Evolutionary conservation across 2,113 vertebrate genomes (phyloP).

Genomic region (Mirounga angustirostris): DNA sequence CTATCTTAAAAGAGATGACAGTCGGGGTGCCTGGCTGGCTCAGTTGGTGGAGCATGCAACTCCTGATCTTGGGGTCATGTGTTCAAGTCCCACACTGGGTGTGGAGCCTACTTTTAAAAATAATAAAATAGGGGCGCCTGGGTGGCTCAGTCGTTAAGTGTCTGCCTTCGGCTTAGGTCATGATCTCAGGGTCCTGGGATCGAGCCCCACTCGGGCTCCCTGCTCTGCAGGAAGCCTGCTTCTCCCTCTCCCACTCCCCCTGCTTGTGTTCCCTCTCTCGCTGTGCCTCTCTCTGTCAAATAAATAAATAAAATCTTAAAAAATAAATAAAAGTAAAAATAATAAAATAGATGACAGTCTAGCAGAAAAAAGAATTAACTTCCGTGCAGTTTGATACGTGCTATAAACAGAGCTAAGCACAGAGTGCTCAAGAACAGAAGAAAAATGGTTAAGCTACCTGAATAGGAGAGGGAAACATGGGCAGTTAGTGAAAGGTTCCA

Average conservation of each 20-base stretch:
- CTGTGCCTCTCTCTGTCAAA: no score
- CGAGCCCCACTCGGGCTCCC: no score
- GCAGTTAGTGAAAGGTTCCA: not conserved
- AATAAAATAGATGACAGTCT: not conserved
- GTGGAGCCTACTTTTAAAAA: not conserved
- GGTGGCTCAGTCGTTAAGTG: no score
- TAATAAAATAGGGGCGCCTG: not conserved
- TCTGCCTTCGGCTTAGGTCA: no score
- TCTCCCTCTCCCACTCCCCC: no score
- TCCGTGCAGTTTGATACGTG: not conserved
- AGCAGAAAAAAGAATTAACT: slow-evolving; percentile 38
- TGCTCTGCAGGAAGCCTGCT: no score
- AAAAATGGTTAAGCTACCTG: not conserved
- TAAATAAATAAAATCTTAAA: no score
- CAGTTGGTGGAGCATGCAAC: not conserved
- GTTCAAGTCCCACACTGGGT: not conserved
- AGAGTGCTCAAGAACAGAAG: not conserved
- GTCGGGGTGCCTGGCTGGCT: not conserved
- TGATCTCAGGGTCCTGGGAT: no score
- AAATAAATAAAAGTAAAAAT: not conserved
- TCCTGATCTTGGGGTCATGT: not conserved
- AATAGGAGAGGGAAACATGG: not conserved
- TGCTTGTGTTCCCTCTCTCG: no score
- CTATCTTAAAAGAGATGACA: slow-evolving; percentile 6
- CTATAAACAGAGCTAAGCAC: not conserved